Evolutionary conservation across 2,113 vertebrate species (phyloP).

Genomic region (Odocoileus hemionus): DNA sequence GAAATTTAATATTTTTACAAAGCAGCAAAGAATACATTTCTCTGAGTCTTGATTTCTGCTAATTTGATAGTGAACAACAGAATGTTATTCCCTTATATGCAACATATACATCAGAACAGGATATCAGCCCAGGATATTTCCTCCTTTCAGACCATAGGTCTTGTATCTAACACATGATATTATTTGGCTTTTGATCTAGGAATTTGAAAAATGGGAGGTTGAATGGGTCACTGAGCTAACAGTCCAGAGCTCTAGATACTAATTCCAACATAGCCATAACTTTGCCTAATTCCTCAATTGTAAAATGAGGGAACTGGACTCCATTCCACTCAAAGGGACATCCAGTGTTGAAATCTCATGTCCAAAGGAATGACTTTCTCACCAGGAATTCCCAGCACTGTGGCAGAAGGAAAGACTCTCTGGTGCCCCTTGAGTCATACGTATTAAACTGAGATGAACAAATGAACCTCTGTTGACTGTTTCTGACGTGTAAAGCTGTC

Average conservation of each 20-base stretch:
- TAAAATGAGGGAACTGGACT: not conserved
- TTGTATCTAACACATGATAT: not conserved
- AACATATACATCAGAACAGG: not conserved
- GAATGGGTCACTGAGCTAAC: not conserved
- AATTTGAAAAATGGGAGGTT: not conserved
- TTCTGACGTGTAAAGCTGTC: not conserved
- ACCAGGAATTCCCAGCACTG: not conserved
- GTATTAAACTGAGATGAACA: not conserved
- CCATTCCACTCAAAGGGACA: not conserved
- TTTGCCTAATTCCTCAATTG: not conserved
- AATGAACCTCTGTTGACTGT: not conserved
- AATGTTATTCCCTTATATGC: not conserved
- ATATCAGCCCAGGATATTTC: not conserved
- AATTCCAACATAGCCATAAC: not conserved
- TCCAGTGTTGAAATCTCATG: not conserved
- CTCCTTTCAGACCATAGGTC: not conserved
- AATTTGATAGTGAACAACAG: not conserved
- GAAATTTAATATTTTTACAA: not conserved
- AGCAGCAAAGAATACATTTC: not conserved
- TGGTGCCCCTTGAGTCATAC: conserved; percentile 6
- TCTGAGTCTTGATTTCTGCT: not conserved
- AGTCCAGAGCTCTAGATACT: not conserved
- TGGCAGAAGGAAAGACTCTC: not conserved
- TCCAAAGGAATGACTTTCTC: not conserved
- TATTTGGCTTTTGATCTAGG: not conserved